These are phyloP conservation scores for Gephyroberyx darwinii DNA, from an alignment of 2,797 vertebrate genomes.

Conservation along the genomic window DNA sequence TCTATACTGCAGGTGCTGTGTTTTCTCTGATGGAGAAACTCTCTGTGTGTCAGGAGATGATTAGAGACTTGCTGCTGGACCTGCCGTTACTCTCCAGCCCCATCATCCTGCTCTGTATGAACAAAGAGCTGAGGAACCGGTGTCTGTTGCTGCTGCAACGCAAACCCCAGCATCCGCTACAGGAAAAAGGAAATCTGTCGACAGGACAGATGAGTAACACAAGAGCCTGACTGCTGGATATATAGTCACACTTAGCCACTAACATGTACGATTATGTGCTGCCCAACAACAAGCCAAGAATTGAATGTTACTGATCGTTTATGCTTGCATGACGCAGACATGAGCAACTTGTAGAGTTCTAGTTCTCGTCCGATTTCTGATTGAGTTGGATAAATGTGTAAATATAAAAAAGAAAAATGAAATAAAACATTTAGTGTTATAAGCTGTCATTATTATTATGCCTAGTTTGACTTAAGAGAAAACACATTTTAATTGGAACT, in stretches of 20 bases:
- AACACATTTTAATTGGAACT: no score
- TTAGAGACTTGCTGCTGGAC: conserved; percentile 74
- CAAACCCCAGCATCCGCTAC: background rate
- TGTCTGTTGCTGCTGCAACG: conserved; percentile 61
- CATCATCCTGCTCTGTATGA: conserved; percentile 77
- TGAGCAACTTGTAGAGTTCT: no score
- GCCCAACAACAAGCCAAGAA: no score
- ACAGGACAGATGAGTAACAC: conserved; percentile 25
- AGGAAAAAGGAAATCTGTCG: background rate
- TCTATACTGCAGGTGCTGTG: conserved; percentile 59
- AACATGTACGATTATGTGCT: background rate
- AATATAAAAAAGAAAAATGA: conserved; percentile 14
- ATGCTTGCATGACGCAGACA: conserved; percentile 10
- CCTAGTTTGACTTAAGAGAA: no score
- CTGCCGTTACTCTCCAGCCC: conserved; percentile 74
- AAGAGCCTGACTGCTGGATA: conserved; percentile 11
- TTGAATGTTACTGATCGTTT: background rate
- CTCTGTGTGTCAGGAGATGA: conserved; percentile 74
- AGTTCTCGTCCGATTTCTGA: background rate
- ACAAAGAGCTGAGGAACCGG: conserved; percentile 74
- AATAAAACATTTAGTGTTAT: conserved; percentile 10
- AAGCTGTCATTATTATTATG: background rate
- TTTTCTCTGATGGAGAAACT: conserved; percentile 68
- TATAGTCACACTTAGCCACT: conserved; percentile 4
- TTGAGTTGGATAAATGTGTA: conserved; percentile 3